Evolutionary conservation across 2,888 invertebrate genomes (phyloP).

Genomic region (Allygus modestus): DNA sequence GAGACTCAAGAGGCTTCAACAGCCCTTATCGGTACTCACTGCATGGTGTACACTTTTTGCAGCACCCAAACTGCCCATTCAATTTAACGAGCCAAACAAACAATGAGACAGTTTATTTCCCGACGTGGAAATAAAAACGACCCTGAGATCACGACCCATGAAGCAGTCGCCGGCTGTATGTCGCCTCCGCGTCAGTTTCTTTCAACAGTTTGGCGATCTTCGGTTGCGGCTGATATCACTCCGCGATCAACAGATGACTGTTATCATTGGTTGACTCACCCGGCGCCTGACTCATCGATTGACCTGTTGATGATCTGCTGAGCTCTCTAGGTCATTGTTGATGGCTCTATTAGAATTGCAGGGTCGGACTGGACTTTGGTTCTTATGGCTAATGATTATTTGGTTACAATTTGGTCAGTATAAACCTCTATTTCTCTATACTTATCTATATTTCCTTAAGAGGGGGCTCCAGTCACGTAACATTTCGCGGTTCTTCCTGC

Average conservation of each 20-base stretch:
- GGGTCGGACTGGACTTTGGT: too few relatives aligned
- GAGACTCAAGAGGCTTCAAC: too few relatives aligned
- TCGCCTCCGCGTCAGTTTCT: neutral
- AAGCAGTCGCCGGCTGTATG: neutral
- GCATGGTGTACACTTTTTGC: neutral
- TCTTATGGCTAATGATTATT: too few relatives aligned
- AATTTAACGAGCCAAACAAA: neutral
- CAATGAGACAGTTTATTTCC: neutral
- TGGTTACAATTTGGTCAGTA: too few relatives aligned
- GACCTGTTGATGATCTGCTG: constrained; percentile 9
- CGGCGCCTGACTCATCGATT: neutral
- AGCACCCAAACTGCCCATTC: neutral
- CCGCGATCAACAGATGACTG: neutral
- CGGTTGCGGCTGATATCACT: neutral
- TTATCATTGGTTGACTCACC: neutral
- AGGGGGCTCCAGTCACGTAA: too few relatives aligned
- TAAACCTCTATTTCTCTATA: too few relatives aligned
- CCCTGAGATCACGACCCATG: neutral
- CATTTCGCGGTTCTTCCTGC: too few relatives aligned
- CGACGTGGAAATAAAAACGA: neutral
- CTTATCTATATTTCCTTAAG: too few relatives aligned
- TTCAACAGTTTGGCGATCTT: constrained; percentile 18
- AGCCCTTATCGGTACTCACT: too few relatives aligned
- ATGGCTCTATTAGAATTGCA: too few relatives aligned
- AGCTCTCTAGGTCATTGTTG: neutral